phyloP scores from a whole-genome alignment of 2,888 invertebrate species.

The Mesorhabditis belari region DNA sequence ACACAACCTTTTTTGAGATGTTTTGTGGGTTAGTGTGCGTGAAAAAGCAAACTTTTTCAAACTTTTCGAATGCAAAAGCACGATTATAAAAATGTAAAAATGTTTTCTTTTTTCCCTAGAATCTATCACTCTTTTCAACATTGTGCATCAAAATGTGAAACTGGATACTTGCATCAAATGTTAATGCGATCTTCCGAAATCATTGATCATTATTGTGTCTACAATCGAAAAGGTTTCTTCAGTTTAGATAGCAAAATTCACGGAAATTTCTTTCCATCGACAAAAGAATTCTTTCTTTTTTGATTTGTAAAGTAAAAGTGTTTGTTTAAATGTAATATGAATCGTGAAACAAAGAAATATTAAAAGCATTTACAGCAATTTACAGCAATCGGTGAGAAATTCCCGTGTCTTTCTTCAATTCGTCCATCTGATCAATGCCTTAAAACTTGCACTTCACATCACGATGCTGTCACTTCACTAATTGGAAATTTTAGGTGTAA shows the following conservation, averaged over 20 bases:
- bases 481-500: background rate
- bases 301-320: too few relatives aligned
- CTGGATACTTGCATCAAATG: slow-evolving; percentile 46
- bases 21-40: slow-evolving; percentile 38
- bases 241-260: background rate
- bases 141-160: slow-evolving; percentile 44
- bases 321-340: background rate
- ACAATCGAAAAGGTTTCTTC: slow-evolving; percentile 38
- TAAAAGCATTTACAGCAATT: too few relatives aligned
- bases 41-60: background rate
- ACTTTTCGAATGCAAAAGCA: background rate
- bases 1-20: slow-evolving; percentile 45
- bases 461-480: slow-evolving; percentile 39
- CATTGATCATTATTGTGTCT: slow-evolving; percentile 50
- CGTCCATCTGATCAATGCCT: slow-evolving; percentile 38
- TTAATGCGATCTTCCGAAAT: slow-evolving; percentile 43
- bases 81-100: background rate
- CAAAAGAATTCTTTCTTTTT: too few relatives aligned
- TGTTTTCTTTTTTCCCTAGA: slow-evolving; percentile 18
- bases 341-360: too few relatives aligned
- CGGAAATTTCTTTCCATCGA: too few relatives aligned
- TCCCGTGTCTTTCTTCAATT: slow-evolving; percentile 41
- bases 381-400: slow-evolving; percentile 40
- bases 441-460: slow-evolving; percentile 43
- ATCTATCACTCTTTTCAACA: slow-evolving; percentile 48